Evolutionary conservation across 1,140 invertebrate species (phyloP).

Genomic region (Polyergus mexicanus): DNA sequence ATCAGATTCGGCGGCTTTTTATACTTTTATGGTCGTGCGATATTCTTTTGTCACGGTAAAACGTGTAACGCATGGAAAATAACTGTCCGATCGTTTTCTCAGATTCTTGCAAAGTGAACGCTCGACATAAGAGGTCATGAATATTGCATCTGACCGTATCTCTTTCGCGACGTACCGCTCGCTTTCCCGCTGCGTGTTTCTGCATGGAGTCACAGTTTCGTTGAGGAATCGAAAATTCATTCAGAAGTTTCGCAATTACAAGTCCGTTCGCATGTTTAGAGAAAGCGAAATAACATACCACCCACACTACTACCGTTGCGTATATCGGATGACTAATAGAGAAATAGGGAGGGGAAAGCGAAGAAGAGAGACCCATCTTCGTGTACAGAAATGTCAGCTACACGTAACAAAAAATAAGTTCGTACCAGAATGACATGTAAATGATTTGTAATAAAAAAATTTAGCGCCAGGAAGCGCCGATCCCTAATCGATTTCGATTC

Average conservation of each 20-base stretch:
- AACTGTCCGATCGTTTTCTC: slow-evolving; percentile 37
- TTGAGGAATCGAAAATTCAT: slow-evolving; percentile 73
- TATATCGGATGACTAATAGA: neutral
- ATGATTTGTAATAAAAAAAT: neutral
- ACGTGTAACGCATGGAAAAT: slow-evolving; percentile 26
- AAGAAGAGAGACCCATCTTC: neutral
- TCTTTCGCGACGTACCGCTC: slow-evolving; percentile 55
- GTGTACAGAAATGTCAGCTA: slow-evolving; percentile 15
- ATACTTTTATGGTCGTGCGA: neutral
- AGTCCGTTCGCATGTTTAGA: slow-evolving; percentile 69
- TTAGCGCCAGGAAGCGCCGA: neutral
- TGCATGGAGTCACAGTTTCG: slow-evolving; percentile 58
- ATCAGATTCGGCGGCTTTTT: neutral
- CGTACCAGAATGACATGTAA: slow-evolving; percentile 19
- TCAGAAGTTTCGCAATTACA: slow-evolving; percentile 75
- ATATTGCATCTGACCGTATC: slow-evolving; percentile 61
- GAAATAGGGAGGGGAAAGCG: too few relatives aligned
- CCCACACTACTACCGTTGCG: slow-evolving; percentile 58
- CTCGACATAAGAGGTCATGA: slow-evolving; percentile 58
- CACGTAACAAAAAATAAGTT: slow-evolving; percentile 56
- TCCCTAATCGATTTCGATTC: slow-evolving; percentile 15
- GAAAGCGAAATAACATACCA: slow-evolving; percentile 69
- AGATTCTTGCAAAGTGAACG: slow-evolving; percentile 54
- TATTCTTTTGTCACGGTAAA: slow-evolving; percentile 21
- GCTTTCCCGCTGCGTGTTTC: slow-evolving; percentile 37